These are phyloP conservation scores for Idaea biselata DNA, from an alignment of 2,888 invertebrate species.

Conservation along the genomic window DNA sequence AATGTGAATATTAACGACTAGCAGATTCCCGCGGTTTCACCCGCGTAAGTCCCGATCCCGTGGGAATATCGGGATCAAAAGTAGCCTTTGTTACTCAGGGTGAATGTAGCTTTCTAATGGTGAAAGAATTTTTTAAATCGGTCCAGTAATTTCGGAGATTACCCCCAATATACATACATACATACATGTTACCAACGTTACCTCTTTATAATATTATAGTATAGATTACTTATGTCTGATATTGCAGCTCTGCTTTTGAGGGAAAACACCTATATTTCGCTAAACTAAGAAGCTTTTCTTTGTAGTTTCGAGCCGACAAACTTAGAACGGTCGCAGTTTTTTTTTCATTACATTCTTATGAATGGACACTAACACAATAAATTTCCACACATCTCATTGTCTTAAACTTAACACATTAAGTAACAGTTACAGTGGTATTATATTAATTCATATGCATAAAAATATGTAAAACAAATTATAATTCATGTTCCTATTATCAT, in stretches of 20 bases:
- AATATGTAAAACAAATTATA: constrained; percentile 25
- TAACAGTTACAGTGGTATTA: background rate
- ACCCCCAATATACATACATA: too few species aligned
- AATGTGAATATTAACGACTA: too few species aligned
- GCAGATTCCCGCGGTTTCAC: too few species aligned
- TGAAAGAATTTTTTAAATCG: too few species aligned
- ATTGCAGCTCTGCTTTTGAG: background rate
- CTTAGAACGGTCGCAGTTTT: background rate
- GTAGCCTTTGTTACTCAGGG: too few species aligned
- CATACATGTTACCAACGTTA: too few species aligned
- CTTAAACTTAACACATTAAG: background rate
- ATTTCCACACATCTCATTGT: constrained; percentile 1
- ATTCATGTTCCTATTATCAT: constrained; percentile 26
- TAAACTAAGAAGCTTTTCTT: background rate
- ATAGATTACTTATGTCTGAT: too few species aligned
- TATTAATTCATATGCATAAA: constrained; percentile 8
- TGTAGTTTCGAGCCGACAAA: background rate
- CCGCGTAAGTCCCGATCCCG: too few species aligned
- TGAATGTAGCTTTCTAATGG: too few species aligned
- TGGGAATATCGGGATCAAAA: too few species aligned
- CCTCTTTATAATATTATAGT: too few species aligned
- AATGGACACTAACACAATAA: background rate
- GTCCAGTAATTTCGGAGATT: too few species aligned
- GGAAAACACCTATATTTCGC: background rate
- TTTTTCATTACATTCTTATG: background rate